Conservation (phyloP, 2,113 vertebrate genomes). For the Prinia subflava region DNA sequence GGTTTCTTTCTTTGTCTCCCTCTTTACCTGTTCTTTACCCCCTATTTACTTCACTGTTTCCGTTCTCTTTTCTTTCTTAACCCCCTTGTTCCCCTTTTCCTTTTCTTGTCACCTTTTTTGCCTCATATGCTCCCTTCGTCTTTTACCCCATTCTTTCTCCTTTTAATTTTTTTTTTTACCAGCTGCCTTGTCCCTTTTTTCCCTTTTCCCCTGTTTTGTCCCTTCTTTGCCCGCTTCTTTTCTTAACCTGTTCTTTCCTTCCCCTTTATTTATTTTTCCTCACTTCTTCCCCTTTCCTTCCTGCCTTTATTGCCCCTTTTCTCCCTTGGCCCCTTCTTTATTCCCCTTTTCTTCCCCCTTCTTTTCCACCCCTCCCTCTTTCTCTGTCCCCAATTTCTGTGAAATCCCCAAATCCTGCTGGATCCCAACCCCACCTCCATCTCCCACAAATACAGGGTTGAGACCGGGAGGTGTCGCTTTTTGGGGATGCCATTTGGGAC, state of each 20-base stretch:
- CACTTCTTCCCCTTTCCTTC: neutral
- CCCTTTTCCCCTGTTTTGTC: no score
- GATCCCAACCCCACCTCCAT: neutral
- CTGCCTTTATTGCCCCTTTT: neutral
- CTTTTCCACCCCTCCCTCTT: neutral
- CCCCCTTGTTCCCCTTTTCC: neutral
- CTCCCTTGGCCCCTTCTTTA: neutral
- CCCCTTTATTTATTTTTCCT: neutral
- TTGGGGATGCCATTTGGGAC: neutral
- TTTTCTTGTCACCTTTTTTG: neutral
- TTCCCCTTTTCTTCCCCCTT: neutral
- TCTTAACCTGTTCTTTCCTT: neutral
- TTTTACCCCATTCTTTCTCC: neutral
- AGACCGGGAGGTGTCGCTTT: neutral
- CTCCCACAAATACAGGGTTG: rapidly evolving
- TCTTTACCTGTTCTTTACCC: neutral
- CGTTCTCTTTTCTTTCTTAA: neutral
- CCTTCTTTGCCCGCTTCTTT: neutral
- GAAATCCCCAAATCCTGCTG: neutral
- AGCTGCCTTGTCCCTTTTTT: neutral
- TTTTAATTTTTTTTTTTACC: neutral
- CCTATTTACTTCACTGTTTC: neutral
- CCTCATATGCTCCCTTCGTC: neutral
- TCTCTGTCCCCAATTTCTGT: no score
- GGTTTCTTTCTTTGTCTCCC: neutral